Evolutionary conservation across 2,888 invertebrate genomes (phyloP), one percentile per base, ranked within the genome.

Genomic region (Chrysodeixis includens): DNA sequence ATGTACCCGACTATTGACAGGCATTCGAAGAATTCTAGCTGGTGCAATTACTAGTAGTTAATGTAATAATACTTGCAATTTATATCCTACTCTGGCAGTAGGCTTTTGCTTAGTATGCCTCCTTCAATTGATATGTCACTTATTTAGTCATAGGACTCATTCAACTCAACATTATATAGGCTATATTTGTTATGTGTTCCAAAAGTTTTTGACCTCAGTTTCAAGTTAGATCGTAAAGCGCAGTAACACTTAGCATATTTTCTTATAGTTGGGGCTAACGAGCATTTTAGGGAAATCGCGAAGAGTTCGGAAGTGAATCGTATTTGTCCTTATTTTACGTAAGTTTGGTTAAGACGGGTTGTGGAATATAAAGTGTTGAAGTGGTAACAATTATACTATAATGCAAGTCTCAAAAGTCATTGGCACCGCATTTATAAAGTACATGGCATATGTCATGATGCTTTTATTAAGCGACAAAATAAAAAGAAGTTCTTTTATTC

Each of bases 141-240:
- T 7, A 49, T 49, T 9, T 20, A 20, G 46, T 10, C 46, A n/a
- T 4, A 18, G 18, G 18, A 16, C 16, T 8, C 46, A 46, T 7
- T 9, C 9, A 46, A 18, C 46, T 44, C 16, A 16, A 16, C 18
- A n/a, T n/a, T 8, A 3, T 46, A 46, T 16, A 46, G 8, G 16
- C 26, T 26, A 26, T 26, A 26, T 52, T 12, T 26, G 8, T 14
- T 52, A 72, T 56, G 32, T 56, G 56, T 63, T 53, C 58, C n/a
- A n/a, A 55, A 52, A 32, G 46, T 26, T 30, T 9, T 51, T 46
- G 44, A 69, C 51, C 69, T 54, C 52, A 12, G 18, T 49, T 51
- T 18, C 60, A 78, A 78, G 57, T 78, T 78, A 44, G 80, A 57
- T 76, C 79, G 64, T 79, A 76, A 78, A 74, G 63, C 69, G 58